phyloP scores from a whole-genome alignment of 2,888 invertebrate genomes.

The Sipunculus nudus region DNA sequence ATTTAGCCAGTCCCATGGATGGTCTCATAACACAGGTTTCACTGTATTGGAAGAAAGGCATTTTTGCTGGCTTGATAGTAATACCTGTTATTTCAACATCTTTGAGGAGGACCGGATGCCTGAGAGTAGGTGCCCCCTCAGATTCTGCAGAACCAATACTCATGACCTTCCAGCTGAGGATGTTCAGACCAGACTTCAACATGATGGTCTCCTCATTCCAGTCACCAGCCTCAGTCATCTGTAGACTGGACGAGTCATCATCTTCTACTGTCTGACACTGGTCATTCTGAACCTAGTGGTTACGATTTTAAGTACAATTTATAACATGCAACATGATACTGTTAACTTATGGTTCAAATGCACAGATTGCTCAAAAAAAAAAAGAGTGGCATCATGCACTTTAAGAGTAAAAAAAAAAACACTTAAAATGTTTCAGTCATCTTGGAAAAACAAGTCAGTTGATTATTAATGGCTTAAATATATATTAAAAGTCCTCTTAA shows the following conservation, averaged over 20 bases:
- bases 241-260: slow-evolving; percentile 66
- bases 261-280: slow-evolving; percentile 68
- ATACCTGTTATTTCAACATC: too few species aligned
- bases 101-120: slow-evolving; percentile 67
- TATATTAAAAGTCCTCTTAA: too few species aligned
- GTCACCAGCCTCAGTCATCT: slow-evolving; percentile 67
- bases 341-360: slow-evolving; percentile 24
- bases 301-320: slow-evolving; percentile 32
- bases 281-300: slow-evolving; percentile 69
- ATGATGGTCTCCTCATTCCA: slow-evolving; percentile 67
- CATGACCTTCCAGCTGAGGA: slow-evolving; percentile 71
- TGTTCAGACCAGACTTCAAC: slow-evolving; percentile 69
- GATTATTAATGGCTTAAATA: too few species aligned
- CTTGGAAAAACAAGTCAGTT: too few species aligned
- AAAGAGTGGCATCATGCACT: not conserved
- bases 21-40: too few species aligned
- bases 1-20: too few species aligned
- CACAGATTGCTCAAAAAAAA: not conserved
- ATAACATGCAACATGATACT: slow-evolving; percentile 37
- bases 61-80: too few species aligned
- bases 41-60: too few species aligned
- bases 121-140: too few species aligned
- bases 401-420: not conserved
- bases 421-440: too few species aligned
- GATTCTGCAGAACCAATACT: not conserved